phyloP scores from a whole-genome alignment of 2,113 vertebrate species.

The Burhinus bistriatus region DNA sequence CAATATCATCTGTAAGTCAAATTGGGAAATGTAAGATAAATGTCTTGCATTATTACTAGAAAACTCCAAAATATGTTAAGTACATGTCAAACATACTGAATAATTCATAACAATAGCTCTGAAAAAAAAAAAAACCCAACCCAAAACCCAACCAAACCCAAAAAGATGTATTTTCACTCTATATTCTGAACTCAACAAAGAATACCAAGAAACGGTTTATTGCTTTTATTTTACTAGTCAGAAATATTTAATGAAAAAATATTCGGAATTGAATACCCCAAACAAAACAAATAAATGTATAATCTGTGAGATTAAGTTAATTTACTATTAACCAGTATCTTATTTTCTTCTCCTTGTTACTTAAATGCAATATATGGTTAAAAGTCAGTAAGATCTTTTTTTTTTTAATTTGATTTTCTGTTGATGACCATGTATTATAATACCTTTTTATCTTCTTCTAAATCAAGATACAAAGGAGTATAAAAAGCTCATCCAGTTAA shows the following conservation, averaged over 20 bases:
- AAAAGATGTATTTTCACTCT: neutral
- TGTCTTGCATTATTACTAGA: neutral
- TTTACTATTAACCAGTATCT: neutral
- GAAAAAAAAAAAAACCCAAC: neutral
- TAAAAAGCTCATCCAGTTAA: neutral
- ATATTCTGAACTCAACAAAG: neutral
- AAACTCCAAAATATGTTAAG: slow-evolving; percentile 23
- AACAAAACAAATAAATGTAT: neutral
- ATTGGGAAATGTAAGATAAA: slow-evolving; percentile 14
- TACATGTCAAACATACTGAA: slow-evolving; percentile 12
- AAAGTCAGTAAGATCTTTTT: neutral
- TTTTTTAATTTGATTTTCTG: neutral
- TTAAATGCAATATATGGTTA: neutral
- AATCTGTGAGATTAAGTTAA: neutral
- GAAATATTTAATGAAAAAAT: neutral
- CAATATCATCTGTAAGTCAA: slow-evolving; percentile 25
- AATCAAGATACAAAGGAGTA: neutral
- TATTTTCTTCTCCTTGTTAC: neutral
- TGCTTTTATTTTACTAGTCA: neutral
- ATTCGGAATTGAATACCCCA: neutral
- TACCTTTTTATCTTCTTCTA: neutral
- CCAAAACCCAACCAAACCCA: neutral
- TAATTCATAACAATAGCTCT: slow-evolving; percentile 6
- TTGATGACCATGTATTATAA: neutral
- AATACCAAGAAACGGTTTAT: neutral